A percentile compares a stretch with the other conserved stretches of the same genome.
phyloP scores from a whole-genome alignment of 2,888 invertebrate genomes.

The Macrosoma leucophasiata region DNA sequence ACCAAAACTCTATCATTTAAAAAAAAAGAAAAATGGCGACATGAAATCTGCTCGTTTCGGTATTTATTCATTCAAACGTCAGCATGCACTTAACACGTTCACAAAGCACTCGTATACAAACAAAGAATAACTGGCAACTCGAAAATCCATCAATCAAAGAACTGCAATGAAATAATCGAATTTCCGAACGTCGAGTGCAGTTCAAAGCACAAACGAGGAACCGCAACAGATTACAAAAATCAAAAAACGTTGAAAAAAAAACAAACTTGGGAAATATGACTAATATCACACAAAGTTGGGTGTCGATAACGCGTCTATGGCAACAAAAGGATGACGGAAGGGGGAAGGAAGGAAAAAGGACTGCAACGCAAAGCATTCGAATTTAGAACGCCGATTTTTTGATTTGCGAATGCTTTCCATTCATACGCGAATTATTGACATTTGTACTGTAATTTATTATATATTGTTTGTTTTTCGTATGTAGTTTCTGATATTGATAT shows the following conservation, averaged over 20 bases:
- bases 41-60: no score
- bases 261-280: constrained; percentile 45
- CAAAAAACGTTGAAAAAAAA: constrained; percentile 41
- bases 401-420: constrained; percentile 33
- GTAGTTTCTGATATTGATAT: no score
- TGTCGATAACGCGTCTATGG: constrained; percentile 55
- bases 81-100: constrained; percentile 54
- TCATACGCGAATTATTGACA: constrained; percentile 15
- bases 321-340: constrained; percentile 50
- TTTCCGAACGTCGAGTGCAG: constrained; percentile 63
- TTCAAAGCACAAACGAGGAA: constrained; percentile 66
- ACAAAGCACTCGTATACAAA: constrained; percentile 43
- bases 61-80: constrained; percentile 21
- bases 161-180: constrained; percentile 68
- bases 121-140: constrained; percentile 50
- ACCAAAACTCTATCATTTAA: no score
- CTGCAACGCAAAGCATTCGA: constrained; percentile 31
- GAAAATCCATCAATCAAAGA: constrained; percentile 70
- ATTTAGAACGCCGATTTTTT: constrained; percentile 33
- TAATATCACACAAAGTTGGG: constrained; percentile 67
- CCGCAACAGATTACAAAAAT: constrained; percentile 62
- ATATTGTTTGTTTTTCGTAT: constrained; percentile 5
- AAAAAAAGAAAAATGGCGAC: no score
- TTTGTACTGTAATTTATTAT: constrained; percentile 10
- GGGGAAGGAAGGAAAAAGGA: constrained; percentile 54